Base-by-base conservation (phyloP, 1,140 invertebrate species). In the Drosophila triauraria region DNA sequence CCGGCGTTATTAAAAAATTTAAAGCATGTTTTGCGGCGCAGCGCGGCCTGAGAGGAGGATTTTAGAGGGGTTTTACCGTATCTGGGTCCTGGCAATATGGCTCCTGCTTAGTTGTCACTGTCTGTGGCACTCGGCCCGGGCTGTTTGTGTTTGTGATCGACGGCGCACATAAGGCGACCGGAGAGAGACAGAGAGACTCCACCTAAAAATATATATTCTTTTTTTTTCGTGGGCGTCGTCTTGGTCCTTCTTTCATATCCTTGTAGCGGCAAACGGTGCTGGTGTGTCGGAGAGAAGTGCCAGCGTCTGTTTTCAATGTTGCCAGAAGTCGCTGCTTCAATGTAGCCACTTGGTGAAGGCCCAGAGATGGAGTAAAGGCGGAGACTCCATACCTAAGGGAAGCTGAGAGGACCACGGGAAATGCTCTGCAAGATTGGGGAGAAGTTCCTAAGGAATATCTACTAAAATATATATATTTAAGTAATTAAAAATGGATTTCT, bases 1-100 rank as follows among this genome's bases (percentile, higher is more conserved):
- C 68, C 65, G 75, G 84, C 72, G 83, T 86, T 92, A 92, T 92
- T 92, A 92, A 92, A 92, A 92, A 92, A 92, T 88, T 92, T 92
- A 88, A 91, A 92, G 91, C 91, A 92, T 92, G 91, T 92, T 92
- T 91, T 92, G 81, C 56, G 86, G 91, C 83, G 72, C 69, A 65
- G 62, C 80, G 32, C 35, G 46, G 35, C 7, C 20, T 15, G 50
- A 20, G 20, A 32, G 38, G 38, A 25, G 48, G 20, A 35, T 38
- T 43, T 40, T 2, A 23, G 13, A 30, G 51, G 27, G 54, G 10
- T 5, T n/a, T 48, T 35, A n/a, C 23, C 8, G 44, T 53, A 62
- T 43, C 10, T 42, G 13, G 50, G 78, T 44, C 60, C 60, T 57
- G 68, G 76, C 80, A 83, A 80, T 82, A 82, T 77, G 76, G 77